Conservation (phyloP, 2,113 vertebrate species). For the Setophaga coronata region DNA sequence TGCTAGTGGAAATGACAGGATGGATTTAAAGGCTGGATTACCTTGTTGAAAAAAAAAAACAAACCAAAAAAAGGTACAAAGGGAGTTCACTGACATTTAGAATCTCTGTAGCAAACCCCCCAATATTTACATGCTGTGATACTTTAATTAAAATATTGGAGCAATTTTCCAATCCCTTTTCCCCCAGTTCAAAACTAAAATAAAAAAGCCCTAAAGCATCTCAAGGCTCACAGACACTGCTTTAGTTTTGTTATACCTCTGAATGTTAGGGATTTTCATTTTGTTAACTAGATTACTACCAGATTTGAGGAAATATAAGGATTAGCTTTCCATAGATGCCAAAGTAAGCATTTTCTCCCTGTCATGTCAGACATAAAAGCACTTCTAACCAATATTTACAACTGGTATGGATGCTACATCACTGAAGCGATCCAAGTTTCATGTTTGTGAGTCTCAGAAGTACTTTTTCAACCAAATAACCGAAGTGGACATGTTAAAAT, state of each 20-base stretch:
- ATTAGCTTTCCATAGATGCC: background rate
- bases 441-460: background rate
- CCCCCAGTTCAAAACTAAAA: background rate
- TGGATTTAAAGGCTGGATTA: conserved; percentile 38
- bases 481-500: background rate
- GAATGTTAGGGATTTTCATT: background rate
- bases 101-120: background rate
- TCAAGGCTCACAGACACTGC: background rate
- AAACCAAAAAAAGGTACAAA: background rate
- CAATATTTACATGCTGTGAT: background rate
- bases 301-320: background rate
- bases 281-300: background rate
- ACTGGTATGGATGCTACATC: background rate
- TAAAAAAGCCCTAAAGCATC: background rate
- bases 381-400: background rate
- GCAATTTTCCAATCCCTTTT: background rate
- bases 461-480: background rate
- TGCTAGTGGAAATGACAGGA: conserved; percentile 8
- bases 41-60: background rate
- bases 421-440: background rate
- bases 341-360: background rate
- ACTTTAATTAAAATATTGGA: conserved; percentile 14
- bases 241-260: background rate
- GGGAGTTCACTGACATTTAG: conserved; percentile 13
- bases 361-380: background rate